Conservation (phyloP, 30 jellyfish, hydroid and myxozoan genomes). For the Turritopsis rubra region DNA sequence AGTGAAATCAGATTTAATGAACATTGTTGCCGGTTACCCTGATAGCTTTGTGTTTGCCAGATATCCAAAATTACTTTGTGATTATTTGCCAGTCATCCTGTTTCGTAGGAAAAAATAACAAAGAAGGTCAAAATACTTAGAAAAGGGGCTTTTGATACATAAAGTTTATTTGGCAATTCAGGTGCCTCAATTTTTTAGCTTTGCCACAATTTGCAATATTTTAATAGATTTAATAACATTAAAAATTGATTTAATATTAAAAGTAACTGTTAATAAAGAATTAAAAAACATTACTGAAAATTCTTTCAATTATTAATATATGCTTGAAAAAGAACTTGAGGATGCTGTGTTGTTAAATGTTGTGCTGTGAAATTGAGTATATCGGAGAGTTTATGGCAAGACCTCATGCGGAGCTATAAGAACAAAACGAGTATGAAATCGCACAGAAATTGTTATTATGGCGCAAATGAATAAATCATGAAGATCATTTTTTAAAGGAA, state of each 20-base stretch:
- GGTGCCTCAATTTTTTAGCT: not conserved
- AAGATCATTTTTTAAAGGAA: not conserved
- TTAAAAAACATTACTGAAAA: not conserved
- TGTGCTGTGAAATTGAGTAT: not conserved
- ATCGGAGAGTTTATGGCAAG: not conserved
- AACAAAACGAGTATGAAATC: not conserved
- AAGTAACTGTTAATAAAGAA: not conserved
- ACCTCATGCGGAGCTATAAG: not conserved
- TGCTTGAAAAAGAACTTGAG: not conserved
- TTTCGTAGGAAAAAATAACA: too few relatives aligned
- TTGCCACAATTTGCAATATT: not conserved
- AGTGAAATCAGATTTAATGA: too few relatives aligned
- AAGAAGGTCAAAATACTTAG: too few relatives aligned
- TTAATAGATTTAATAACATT: too few relatives aligned
- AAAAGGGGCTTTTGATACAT: too few relatives aligned
- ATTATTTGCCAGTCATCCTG: too few relatives aligned
- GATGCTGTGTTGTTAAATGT: not conserved
- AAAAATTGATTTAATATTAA: too few relatives aligned
- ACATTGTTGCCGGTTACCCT: too few relatives aligned
- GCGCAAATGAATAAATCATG: not conserved
- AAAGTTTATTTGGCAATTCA: not conserved
- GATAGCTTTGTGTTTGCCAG: too few relatives aligned
- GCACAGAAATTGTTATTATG: not conserved
- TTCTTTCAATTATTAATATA: too few relatives aligned
- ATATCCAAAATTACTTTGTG: too few relatives aligned